These are phyloP conservation scores for Gymnarchus niloticus DNA, from an alignment of 2,113 vertebrate genomes.

Conservation along the genomic window DNA sequence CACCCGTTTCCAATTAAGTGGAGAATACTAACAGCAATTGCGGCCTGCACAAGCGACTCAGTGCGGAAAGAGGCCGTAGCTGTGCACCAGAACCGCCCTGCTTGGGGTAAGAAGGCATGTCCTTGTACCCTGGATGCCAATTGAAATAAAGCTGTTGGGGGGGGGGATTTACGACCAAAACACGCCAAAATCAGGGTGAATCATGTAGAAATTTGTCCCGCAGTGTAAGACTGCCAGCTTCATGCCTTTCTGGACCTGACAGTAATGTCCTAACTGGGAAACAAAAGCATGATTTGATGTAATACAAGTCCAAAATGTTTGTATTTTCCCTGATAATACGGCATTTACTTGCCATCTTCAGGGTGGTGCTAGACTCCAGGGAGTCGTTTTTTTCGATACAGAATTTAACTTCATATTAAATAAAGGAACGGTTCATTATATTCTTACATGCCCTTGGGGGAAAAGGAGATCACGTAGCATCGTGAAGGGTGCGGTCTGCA, in stretches of 20 bases:
- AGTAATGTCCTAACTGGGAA: background rate
- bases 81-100: background rate
- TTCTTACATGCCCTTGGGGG: background rate
- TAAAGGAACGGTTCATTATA: background rate
- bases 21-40: background rate
- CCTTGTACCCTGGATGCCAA: no score
- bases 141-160: no score
- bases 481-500: slow-evolving; percentile 25
- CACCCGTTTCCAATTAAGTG: slow-evolving; percentile 19
- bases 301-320: background rate
- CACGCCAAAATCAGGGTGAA: background rate
- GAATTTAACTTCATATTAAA: background rate
- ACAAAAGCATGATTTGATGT: background rate
- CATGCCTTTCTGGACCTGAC: background rate
- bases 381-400: background rate
- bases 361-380: background rate
- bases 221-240: background rate
- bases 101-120: no score
- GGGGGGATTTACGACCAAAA: no score
- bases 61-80: background rate
- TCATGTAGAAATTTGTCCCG: background rate
- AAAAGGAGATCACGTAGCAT: background rate
- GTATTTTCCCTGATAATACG: background rate
- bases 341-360: background rate
- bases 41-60: background rate